Percentiles rank a stretch among this genome's conserved stretches.
These are phyloP conservation scores for Hippocampus barbouri DNA, from an alignment of 2,113 vertebrate genomes.

Conservation along the genomic window DNA sequence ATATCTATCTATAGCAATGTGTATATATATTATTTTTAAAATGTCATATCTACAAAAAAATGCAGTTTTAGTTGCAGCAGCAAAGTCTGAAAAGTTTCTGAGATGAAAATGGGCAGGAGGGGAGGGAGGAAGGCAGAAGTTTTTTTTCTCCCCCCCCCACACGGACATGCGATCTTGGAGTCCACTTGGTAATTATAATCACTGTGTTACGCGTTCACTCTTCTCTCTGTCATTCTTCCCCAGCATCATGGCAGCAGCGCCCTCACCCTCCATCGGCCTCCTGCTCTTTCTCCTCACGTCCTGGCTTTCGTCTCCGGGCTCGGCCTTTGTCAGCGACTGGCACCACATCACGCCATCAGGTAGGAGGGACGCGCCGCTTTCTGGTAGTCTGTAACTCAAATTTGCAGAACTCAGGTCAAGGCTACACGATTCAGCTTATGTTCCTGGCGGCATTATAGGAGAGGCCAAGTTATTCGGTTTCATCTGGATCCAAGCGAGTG, in stretches of 20 bases:
- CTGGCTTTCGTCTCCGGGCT: constrained; percentile 39
- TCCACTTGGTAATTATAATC: constrained; percentile 41
- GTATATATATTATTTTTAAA: too few species aligned
- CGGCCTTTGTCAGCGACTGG: constrained; percentile 30
- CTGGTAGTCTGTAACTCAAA: not conserved
- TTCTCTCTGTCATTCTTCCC: constrained; percentile 18
- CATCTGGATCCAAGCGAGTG: not conserved
- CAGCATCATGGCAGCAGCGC: constrained; percentile 58
- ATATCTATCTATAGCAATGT: too few species aligned
- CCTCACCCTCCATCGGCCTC: constrained; percentile 20
- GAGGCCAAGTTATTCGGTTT: not conserved
- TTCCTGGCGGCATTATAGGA: not conserved
- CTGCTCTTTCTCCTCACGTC: constrained; percentile 48
- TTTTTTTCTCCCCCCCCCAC: constrained; percentile 1
- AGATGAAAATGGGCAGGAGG: constrained; percentile 32
- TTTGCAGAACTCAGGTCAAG: not conserved
- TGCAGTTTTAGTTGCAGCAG: not conserved
- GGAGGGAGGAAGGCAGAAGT: constrained; percentile 1
- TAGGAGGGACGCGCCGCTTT: constrained; percentile 30
- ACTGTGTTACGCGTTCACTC: constrained; percentile 25
- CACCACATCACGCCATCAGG: constrained; percentile 47
- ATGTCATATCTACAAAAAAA: too few species aligned
- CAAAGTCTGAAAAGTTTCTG: not conserved
- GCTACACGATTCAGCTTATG: not conserved
- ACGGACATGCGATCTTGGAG: constrained; percentile 36